These are phyloP conservation scores for Ornithorhynchus anatinus DNA, from an alignment of 2,113 vertebrate genomes.

Conservation along the genomic window DNA sequence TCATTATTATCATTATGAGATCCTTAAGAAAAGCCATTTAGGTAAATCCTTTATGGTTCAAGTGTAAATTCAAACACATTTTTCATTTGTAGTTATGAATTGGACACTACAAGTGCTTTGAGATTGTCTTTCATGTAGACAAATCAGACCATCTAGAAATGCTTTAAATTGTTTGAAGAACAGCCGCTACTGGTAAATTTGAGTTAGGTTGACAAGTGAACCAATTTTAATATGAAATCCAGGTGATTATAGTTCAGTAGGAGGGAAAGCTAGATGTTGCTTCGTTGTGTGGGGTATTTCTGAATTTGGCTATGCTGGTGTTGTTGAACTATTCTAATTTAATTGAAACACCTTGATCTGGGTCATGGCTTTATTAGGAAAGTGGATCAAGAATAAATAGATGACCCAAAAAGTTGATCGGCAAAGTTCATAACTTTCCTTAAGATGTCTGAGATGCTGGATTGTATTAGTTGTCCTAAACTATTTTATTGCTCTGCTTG, in stretches of 20 bases:
- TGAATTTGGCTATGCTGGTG: background rate
- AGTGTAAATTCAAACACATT: background rate
- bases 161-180: background rate
- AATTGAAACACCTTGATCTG: background rate
- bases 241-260: background rate
- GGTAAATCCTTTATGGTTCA: background rate
- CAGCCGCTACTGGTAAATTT: background rate
- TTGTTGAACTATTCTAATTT: conserved; percentile 1
- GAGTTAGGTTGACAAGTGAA: background rate
- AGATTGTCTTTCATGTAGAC: too few relatives aligned
- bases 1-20: too few relatives aligned
- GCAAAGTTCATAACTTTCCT: background rate
- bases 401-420: background rate
- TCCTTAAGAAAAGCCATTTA: too few relatives aligned
- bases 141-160: too few relatives aligned
- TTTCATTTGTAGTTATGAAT: background rate
- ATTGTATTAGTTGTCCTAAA: too few relatives aligned
- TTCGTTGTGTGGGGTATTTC: conserved; percentile 1
- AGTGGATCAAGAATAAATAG: background rate
- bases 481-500: too few relatives aligned
- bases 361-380: background rate
- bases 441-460: too few relatives aligned
- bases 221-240: background rate
- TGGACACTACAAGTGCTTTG: too few relatives aligned
- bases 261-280: background rate